A percentile compares a stretch with the other conserved stretches of the same genome.
phyloP scores from a whole-genome alignment of 1,140 invertebrate species.

The Spodoptera litura region DNA sequence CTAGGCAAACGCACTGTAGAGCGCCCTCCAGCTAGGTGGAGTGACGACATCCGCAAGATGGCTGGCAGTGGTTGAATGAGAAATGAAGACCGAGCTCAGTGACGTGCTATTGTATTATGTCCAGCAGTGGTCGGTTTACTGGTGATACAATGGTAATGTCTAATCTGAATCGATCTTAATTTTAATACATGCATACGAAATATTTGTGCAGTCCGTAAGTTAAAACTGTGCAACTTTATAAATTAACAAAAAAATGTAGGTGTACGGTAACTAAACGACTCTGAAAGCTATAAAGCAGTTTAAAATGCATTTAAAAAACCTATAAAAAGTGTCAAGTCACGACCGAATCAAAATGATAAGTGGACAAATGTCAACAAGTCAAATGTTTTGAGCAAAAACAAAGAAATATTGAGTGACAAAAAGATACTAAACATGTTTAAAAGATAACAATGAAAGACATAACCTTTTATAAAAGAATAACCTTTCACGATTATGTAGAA shows the following conservation, averaged over 20 bases:
- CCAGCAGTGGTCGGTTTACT: too few species aligned
- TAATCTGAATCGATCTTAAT: too few species aligned
- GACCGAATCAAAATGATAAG: neutral
- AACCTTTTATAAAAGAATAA: slow-evolving; percentile 18
- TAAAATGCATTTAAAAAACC: neutral
- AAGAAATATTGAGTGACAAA: slow-evolving; percentile 8
- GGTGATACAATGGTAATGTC: too few species aligned
- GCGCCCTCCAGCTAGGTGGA: too few species aligned
- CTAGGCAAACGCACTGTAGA: too few species aligned
- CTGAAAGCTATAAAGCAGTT: too few species aligned
- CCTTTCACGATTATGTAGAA: slow-evolving; percentile 6
- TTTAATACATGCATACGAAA: too few species aligned
- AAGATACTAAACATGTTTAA: neutral
- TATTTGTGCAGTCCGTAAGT: too few species aligned
- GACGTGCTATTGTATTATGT: too few species aligned
- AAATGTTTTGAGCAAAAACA: slow-evolving; percentile 16
- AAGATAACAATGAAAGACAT: slow-evolving; percentile 2
- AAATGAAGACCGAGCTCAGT: too few species aligned
- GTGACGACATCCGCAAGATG: too few species aligned
- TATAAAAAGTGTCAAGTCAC: neutral
- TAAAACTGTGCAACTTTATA: neutral
- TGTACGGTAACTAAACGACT: neutral
- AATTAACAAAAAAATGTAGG: neutral
- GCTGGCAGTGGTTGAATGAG: too few species aligned
- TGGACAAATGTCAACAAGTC: neutral